Base-by-base conservation (phyloP, 35 echinoderm and acorn worm species). In the Hemicentrotus pulcherrimus region DNA sequence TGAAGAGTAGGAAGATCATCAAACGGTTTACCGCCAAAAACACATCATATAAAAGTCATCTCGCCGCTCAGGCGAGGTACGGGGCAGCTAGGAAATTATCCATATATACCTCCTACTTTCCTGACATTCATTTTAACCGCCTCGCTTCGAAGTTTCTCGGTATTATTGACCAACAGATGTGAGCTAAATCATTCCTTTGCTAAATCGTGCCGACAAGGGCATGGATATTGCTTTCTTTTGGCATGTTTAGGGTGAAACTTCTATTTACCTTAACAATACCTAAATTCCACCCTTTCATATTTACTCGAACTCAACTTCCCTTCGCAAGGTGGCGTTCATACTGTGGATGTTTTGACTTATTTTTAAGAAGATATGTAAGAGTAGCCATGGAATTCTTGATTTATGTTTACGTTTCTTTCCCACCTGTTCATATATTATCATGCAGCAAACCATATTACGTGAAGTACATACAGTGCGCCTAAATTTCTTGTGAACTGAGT, bases 11-110 rank as follows among this genome's bases (percentile, higher is more conserved):
- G 24, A n/a, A 28, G 65, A 78, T 28, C 65, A 78, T 78, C 65
- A 78, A 78, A 78, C 65, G 24, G 65, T 78, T 78, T 78, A 78
- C 65, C 65, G 65, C 65, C 65, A n/a, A 78, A 78, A 78, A 78
- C 15, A 78, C 65, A 78, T 78, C 24, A 28, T 78, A 78, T 78
- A 78, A n/a, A 78, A 78, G 65, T 28, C 19, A 78, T 78, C 65
- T 28, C 65, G 65, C 65, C 65, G 65, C 22, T n/a, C 65, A n/a
- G 65, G 65, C 19, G 19, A 78, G 65, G 65, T 5, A n/a, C 65
- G 65, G 65, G 19, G 5, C 16, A 18, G 24, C 61, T 1, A 70
- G 5, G 61, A 70, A 19, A 70, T 70, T 70, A 70, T 19, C 61
- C 61, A 70, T 70, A n/a, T n/a, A n/a, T n/a, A n/a, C n/a, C n/a